Base-by-base conservation (phyloP, 30 jellyfish, hydroid and myxozoan species). In the Nemopilema nomurai region DNA sequence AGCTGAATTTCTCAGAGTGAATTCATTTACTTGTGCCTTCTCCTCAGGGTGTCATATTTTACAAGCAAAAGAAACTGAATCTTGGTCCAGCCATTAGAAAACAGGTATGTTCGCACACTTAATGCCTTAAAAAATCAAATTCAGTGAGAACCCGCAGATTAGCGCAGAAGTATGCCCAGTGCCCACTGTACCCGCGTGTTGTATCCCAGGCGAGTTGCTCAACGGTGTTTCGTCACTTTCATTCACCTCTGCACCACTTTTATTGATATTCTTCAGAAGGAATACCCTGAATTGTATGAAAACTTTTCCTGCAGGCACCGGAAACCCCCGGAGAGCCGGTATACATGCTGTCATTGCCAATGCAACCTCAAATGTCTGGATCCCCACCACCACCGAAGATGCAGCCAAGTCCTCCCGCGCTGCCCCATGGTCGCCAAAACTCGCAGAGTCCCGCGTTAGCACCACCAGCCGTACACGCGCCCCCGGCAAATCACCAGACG, bases 81-180 rank as follows among this genome's bases (percentile, higher is more conserved):
- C 80, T 87, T n/a, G 96, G 96, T 0, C 96, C 96, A 8, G 96
- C 96, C 22, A 75, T 87, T 16, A 52, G 96, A 28, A 87, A 87
- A 74, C 96, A 87, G 90, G 96, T 87, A 78, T 3, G 68, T 3
- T 3, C 6, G 13, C 13, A 41, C 57, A 41, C 13, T 13, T 6
- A 41, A 41, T 3, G 57, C 57, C 13, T 41, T 13, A 6, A 6
- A 13, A 13, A 41, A 41, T 41, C 9, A 41, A 41, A 41, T 41
- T n/a, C n/a, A n/a, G n/a, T n/a, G n/a, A n/a, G n/a, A n/a, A n/a
- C n/a, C n/a, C n/a, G n/a, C n/a, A n/a, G n/a, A n/a, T n/a, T n/a
- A n/a, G n/a, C n/a, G n/a, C n/a, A n/a, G n/a, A n/a, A n/a, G n/a
- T n/a, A n/a, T n/a, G n/a, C n/a, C n/a, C n/a, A n/a, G n/a, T n/a